phyloP scores from a whole-genome alignment of 2,113 vertebrate species.

The Papio anubis region DNA sequence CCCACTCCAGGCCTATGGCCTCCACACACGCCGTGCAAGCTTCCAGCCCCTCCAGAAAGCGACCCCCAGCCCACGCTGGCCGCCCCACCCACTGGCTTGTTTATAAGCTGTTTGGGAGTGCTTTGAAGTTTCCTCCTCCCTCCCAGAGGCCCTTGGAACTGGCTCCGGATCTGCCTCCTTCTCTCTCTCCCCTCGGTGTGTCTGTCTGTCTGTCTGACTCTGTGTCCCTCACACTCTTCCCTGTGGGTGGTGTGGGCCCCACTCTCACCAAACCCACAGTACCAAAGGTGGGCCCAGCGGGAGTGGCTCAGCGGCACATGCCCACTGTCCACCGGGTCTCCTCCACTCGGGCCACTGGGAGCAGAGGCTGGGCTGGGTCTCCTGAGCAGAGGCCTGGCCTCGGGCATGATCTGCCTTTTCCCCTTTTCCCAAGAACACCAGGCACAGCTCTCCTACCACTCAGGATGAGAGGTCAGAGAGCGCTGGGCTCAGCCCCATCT shows the following conservation, averaged over 20 bases:
- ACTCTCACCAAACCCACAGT: background rate
- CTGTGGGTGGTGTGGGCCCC: background rate
- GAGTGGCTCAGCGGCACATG: background rate
- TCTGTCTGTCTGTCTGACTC: background rate
- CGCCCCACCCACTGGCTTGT: background rate
- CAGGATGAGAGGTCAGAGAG: background rate
- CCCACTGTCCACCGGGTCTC: accelerated
- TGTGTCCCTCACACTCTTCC: background rate
- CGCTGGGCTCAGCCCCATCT: background rate
- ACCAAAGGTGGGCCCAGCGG: background rate
- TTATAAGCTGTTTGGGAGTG: background rate
- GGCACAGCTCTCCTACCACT: background rate
- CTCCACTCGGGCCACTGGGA: background rate
- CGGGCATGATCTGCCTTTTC: background rate
- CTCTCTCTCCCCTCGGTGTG: background rate
- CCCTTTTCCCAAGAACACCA: background rate
- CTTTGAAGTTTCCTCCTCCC: background rate
- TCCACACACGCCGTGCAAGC: accelerated
- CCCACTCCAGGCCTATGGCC: background rate
- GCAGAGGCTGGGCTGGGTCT: background rate
- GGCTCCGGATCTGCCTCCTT: background rate
- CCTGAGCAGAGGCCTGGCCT: background rate
- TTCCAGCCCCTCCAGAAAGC: background rate
- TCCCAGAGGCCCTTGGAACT: background rate
- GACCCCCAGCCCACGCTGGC: background rate